phyloP scores from a whole-genome alignment of 2,113 vertebrate species.

The Pampusana beccarii region DNA sequence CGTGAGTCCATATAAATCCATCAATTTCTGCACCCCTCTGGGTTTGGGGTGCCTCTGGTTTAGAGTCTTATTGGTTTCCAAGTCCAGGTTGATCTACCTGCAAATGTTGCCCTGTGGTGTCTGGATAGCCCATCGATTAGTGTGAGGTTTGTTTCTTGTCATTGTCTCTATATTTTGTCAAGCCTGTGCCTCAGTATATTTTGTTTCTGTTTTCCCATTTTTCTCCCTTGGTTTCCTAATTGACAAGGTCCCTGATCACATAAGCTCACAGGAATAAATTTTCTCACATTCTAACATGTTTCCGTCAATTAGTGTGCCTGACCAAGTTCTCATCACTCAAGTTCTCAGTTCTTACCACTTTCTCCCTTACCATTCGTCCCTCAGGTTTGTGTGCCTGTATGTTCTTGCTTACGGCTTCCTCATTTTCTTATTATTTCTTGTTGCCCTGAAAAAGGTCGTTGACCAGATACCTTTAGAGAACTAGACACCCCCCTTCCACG shows the following conservation, averaged over 20 bases:
- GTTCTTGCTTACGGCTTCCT: not conserved
- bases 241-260: not conserved
- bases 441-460: not conserved
- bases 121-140: not conserved
- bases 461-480: not conserved
- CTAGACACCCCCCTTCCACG: not conserved
- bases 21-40: fast-evolving
- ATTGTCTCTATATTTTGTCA: not conserved
- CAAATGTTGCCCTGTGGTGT: not conserved
- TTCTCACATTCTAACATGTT: fast-evolving
- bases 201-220: not conserved
- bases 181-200: not conserved
- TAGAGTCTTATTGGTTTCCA: not conserved
- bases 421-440: not conserved
- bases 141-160: not conserved
- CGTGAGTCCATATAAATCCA: not conserved
- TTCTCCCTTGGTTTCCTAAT: not conserved
- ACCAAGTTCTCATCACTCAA: not conserved
- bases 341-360: not conserved
- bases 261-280: not conserved
- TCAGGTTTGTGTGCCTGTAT: not conserved
- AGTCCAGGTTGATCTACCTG: not conserved
- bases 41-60: not conserved
- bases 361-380: not conserved
- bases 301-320: not conserved